These are phyloP conservation scores for Gorsachius goisagi DNA, from an alignment of 2,113 vertebrate genomes.

Conservation along the genomic window DNA sequence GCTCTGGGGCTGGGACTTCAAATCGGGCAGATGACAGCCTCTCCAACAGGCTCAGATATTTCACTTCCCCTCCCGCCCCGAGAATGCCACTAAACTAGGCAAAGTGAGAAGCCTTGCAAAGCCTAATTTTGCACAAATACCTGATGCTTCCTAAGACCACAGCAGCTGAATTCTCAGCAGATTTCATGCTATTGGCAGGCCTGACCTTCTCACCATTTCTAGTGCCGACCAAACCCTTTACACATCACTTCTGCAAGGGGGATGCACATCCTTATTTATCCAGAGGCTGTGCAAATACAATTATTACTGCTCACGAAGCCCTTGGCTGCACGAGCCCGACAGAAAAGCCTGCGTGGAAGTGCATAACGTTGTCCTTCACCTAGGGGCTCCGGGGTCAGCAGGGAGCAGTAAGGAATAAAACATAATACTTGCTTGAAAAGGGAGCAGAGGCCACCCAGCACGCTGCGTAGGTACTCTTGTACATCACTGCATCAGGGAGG, in stretches of 20 bases:
- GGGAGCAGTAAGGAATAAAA: not conserved
- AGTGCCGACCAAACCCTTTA: not conserved
- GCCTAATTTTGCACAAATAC: not conserved
- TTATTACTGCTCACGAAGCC: not conserved
- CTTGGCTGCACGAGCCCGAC: not conserved
- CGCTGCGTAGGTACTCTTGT: not conserved
- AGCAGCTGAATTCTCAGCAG: not conserved
- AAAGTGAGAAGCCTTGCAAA: not conserved
- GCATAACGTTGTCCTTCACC: not conserved
- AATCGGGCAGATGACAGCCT: not conserved
- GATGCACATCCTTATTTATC: not conserved
- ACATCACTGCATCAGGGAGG: accelerated
- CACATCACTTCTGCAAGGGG: not conserved
- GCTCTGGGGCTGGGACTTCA: not conserved
- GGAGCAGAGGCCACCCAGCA: not conserved
- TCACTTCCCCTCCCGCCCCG: not conserved
- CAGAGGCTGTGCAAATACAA: not conserved
- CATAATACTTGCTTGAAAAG: not conserved
- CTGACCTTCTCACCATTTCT: not conserved
- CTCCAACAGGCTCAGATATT: not conserved
- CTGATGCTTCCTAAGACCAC: not conserved
- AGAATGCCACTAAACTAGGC: not conserved
- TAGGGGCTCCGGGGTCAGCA: not conserved
- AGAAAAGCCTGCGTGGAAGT: not conserved
- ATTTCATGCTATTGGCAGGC: not conserved